Base-by-base conservation (phyloP, 2,888 invertebrate species). In the Chrysomela aeneicollis region DNA sequence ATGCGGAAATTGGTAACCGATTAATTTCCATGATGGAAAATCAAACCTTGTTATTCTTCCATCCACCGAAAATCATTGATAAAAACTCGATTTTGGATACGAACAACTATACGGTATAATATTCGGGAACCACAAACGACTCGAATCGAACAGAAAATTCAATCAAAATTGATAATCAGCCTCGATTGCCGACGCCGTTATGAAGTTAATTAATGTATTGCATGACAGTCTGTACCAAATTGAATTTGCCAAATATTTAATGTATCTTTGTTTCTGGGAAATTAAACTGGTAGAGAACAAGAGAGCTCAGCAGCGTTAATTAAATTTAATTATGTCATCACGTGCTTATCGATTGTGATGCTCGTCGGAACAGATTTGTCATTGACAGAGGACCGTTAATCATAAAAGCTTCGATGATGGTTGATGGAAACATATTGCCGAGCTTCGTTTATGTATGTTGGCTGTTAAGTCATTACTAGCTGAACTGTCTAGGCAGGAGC, bases 191-290 rank as follows among this genome's bases (percentile, higher is more conserved):
- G 22, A 49, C 26, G 18, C 59, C 49, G 51, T 63, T 54, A 54
- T 53, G 37, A 54, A 63, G 52, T 63, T 63, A 63, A 63, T 63
- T 63, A 59, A 59, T 63, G 32, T 51, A 52, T 54, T 51, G 37
- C 19, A 32, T 54, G 53, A 59, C 51, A 47, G 35, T 53, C 37
- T 30, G 42, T 22, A 35, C 47, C 35, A 54, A 63, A 63, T 59
- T 59, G 53, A 54, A 59, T 51, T 49, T 53, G 42, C 47, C 54
- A 32, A 32, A 47, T 47, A 54, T 49, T 61, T 26, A 61, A 61
- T 61, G 47, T 59, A 50, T 63, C 59, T 63, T 59, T 63, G 63
- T 54, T 59, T 50, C 59, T 32, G 47, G 32, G 47, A 59, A 63
- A 54, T 59, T 54, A 49, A 54, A 59, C 53, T 47, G 52, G 22